Base-by-base conservation (phyloP, 2,797 vertebrate genomes). In the Cyprinella venusta region DNA sequence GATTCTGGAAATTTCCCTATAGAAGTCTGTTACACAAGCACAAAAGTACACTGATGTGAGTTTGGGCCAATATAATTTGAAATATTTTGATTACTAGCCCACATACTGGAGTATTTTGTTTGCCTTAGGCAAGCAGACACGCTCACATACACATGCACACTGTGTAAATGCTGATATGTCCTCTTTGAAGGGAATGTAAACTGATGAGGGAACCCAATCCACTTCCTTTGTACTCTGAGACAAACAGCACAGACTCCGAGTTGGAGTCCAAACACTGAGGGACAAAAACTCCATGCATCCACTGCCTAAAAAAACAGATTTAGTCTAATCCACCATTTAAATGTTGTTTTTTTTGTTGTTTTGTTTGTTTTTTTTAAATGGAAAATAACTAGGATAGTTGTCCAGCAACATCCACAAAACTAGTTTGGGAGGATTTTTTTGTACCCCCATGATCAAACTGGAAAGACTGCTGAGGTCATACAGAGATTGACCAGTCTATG, bases 141-240 rank as follows among this genome's bases (percentile, higher is more conserved):
- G 13, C 64, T 76, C 63, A 18, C 45, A 80, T 30, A 80, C 45
- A 72, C 67, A 69, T 3, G 38, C 26, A 79, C 68, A 76, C 33
- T 40, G 42, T 76, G 82, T 83, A 64, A 77, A 78, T 16, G 7
- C 7, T 78, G 74, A 78, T 63, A 83, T 82, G 63, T 82, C 12
- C 72, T 59, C 65, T 83, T 69, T 78, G 40, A 64, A 75, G 42
- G 65, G 52, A 78, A 24, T 77, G 87, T 82, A 88, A 88, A 61
- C 80, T 59, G 87, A 88, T 84, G 75, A 54, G 84, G 82, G 59
- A 86, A 86, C 79, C n/a, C 65, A 76, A 88, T 84, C 79, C 64
- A 64, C 38, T 80, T 64, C 79, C 71, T 82, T 86, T 88, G 84
- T 86, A 38, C 70, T 76, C 19, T 69, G 21, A 76, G 21, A 71